Evolutionary conservation across 1,140 invertebrate genomes (phyloP).

Genomic region (Caerostris darwini): DNA sequence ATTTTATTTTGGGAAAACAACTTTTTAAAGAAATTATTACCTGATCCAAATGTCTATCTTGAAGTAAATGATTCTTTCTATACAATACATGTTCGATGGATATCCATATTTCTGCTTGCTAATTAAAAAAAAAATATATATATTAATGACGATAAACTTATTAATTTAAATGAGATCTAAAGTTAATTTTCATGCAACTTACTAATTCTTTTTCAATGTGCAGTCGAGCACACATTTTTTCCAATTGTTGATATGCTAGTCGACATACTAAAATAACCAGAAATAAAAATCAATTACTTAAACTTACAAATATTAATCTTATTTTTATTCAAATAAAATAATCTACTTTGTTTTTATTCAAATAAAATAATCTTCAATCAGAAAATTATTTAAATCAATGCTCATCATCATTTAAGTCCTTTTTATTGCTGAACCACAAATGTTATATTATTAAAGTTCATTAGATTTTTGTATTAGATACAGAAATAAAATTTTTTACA

Average conservation of each 20-base stretch:
- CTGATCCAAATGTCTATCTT: conserved; percentile 68
- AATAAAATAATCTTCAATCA: background rate
- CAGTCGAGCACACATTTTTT: conserved; percentile 41
- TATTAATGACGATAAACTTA: background rate
- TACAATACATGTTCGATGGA: conserved; percentile 70
- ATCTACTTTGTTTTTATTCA: background rate
- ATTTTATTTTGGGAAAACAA: too few relatives aligned
- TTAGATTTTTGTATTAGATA: too few relatives aligned
- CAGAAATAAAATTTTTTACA: too few relatives aligned
- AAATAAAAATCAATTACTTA: background rate
- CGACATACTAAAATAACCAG: conserved; percentile 16
- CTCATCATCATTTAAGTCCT: background rate
- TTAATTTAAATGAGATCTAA: too few relatives aligned
- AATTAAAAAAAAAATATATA: conserved; percentile 34
- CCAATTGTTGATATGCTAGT: conserved; percentile 52
- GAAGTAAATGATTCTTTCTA: conserved; percentile 51
- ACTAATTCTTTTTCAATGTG: conserved; percentile 51
- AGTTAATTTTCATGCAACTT: conserved; percentile 30
- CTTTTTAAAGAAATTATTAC: background rate
- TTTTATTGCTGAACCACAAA: too few relatives aligned
- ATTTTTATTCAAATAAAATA: background rate
- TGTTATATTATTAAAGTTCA: too few relatives aligned
- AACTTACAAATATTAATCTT: background rate
- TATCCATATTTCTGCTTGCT: conserved; percentile 60
- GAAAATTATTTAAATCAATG: background rate